A percentile compares a stretch with the other conserved stretches of the same genome.
Evolutionary conservation across 2,888 invertebrate species (phyloP).

Genomic region (Sabellastarte sp.): DNA sequence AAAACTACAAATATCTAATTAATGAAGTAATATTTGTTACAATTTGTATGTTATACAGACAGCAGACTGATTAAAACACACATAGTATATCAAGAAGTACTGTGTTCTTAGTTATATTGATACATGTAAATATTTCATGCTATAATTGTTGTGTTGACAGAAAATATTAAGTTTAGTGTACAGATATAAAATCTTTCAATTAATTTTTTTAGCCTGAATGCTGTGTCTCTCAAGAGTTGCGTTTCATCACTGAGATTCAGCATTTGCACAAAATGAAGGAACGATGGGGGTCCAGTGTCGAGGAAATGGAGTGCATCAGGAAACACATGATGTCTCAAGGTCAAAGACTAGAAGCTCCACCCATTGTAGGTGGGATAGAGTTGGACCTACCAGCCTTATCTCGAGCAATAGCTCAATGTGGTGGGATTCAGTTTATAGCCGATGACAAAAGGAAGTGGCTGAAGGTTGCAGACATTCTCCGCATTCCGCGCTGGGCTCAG

Average conservation of each 20-base stretch:
- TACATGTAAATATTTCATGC: too few relatives aligned
- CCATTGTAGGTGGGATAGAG: constrained; percentile 81
- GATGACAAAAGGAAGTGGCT: constrained; percentile 87
- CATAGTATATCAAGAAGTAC: too few relatives aligned
- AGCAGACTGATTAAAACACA: too few relatives aligned
- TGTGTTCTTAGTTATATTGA: too few relatives aligned
- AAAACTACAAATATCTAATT: too few relatives aligned
- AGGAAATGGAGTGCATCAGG: constrained; percentile 80
- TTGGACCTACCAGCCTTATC: constrained; percentile 83
- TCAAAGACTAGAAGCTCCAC: constrained; percentile 73
- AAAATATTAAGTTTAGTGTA: too few relatives aligned
- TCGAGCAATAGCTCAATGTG: constrained; percentile 79
- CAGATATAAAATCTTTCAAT: too few relatives aligned
- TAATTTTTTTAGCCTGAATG: constrained; percentile 81
- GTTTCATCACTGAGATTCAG: constrained; percentile 85
- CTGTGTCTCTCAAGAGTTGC: constrained; percentile 78
- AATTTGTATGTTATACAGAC: too few relatives aligned
- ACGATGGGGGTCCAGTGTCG: constrained; percentile 82
- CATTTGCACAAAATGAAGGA: constrained; percentile 83
- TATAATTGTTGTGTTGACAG: too few relatives aligned
- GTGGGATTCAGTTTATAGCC: constrained; percentile 80
- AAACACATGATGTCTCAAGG: constrained; percentile 77
- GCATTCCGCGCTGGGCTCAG: constrained; percentile 71
- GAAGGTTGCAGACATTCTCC: constrained; percentile 84
- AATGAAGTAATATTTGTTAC: too few relatives aligned